phyloP scores from a whole-genome alignment of 2,888 invertebrate species.

The Eupsilia transversa region DNA sequence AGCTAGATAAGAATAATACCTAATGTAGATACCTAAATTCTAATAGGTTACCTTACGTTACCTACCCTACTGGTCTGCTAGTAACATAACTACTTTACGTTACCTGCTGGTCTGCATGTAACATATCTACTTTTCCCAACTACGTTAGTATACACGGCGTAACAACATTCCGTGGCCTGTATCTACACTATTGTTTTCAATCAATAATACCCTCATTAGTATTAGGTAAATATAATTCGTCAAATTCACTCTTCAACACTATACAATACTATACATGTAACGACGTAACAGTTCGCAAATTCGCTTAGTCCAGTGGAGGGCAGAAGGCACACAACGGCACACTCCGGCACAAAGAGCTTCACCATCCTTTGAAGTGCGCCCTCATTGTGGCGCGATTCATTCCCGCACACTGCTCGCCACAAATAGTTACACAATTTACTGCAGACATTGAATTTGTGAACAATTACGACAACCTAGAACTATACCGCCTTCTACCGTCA shows the following conservation, averaged over 20 bases:
- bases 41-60: neutral
- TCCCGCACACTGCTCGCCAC: constrained; percentile 33
- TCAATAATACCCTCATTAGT: neutral
- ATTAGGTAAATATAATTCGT: neutral
- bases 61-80: neutral
- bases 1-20: too few species aligned
- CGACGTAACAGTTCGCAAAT: neutral
- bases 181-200: neutral
- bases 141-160: neutral
- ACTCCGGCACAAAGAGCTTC: constrained; percentile 25
- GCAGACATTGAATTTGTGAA: constrained; percentile 50
- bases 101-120: neutral
- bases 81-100: too few species aligned
- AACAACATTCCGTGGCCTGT: neutral
- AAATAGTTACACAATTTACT: constrained; percentile 56
- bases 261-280: neutral
- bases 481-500: neutral
- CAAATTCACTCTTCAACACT: neutral
- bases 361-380: constrained; percentile 46
- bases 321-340: neutral
- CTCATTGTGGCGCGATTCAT: constrained; percentile 51
- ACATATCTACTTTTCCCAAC: too few species aligned
- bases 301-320: neutral
- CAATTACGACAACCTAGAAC: constrained; percentile 36
- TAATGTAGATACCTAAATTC: neutral